Evolutionary conservation across 2,113 vertebrate species (phyloP), one percentile per base, ranked within the genome.

Genomic region (Beaufortia kweichowensis): DNA sequence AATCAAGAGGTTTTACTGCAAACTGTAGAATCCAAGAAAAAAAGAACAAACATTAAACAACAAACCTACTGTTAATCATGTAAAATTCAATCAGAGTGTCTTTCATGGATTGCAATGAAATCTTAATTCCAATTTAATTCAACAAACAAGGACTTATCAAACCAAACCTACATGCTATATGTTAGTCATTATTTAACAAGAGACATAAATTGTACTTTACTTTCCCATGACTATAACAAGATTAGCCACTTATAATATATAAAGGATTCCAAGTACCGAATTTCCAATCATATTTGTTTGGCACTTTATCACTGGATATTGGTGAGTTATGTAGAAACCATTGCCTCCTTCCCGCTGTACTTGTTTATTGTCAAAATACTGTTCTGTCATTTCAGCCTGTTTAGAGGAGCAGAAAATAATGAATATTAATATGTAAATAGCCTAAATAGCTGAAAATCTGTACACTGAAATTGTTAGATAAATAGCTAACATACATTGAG

Each of bases 241-340:
- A 12, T 41, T 15, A 46, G 15, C 12, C 43, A 46, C 43, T 46
- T 46, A 24, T 33, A 11, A 64, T 19, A 43, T 53, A 71, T 19
- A 23, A 15, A 28, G 21, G 43, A 43, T 46, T 0, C 11, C 4
- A 19, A 48, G 9, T 78, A 91, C 89, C 74, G 0, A 7, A 63
- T 84, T 6, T 2, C 19, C 71, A 2, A 2, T 31, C 0, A 24
- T 26, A 29, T n/a, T 1, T 0, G 28, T 21, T 0, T 43, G 0
- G 53, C 90, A 91, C 11, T 0, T 12, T 68, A 87, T 7, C 1
- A 0, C 0, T 0, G 24, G 1, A 48, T 92, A 90, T 0, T 17
- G 0, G 28, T 92, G 85, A 0, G 1, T 57, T 0, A 84, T n/a
- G 12, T 84, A 91, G 69, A 14, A 87, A 1, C 92, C 92, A 4